These are phyloP conservation scores for Candoia aspera DNA, from an alignment of 2,113 vertebrate genomes.

Conservation along the genomic window DNA sequence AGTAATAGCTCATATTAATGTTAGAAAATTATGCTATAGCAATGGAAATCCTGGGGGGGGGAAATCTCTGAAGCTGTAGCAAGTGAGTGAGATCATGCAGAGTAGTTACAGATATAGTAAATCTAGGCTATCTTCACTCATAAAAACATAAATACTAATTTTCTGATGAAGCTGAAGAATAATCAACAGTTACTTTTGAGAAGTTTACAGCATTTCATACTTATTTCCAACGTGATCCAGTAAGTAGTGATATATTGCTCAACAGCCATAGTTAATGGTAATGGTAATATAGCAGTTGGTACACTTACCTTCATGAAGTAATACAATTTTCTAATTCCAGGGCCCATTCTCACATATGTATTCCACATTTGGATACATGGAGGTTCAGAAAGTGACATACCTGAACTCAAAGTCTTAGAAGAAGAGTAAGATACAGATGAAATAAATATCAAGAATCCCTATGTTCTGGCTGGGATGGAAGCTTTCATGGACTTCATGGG, in stretches of 20 bases:
- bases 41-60: not conserved
- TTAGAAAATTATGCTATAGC: not conserved
- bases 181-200: not conserved
- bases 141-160: not conserved
- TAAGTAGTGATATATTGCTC: not conserved
- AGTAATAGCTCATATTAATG: not conserved
- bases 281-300: not conserved
- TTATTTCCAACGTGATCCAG: not conserved
- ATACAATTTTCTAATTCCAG: not conserved
- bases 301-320: not conserved
- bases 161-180: not conserved
- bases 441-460: not conserved
- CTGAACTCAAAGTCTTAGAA: no score
- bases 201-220: not conserved
- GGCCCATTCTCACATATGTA: not conserved
- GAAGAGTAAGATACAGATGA: not conserved
- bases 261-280: not conserved
- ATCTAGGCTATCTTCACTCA: not conserved
- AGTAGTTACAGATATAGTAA: not conserved
- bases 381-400: not conserved
- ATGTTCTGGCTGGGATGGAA: not conserved
- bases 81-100: not conserved
- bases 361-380: not conserved
- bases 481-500: not conserved
- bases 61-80: not conserved